Evolutionary conservation across 2,888 invertebrate genomes (phyloP).

Genomic region (Sarcophaga carnaria): DNA sequence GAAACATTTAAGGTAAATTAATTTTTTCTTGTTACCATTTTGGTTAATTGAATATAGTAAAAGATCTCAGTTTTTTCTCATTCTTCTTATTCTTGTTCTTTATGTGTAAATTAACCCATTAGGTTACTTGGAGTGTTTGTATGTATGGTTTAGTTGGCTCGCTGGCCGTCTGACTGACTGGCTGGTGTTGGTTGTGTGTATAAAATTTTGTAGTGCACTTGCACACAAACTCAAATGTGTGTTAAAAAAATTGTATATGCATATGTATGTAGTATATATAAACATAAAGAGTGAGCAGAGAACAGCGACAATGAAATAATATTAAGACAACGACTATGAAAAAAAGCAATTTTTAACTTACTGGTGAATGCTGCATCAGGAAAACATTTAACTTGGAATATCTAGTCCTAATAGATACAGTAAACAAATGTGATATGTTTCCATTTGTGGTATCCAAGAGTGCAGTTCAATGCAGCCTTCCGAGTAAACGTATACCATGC

Average conservation of each 20-base stretch:
- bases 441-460: too few species aligned
- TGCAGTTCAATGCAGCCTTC: too few species aligned
- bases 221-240: constrained; percentile 44
- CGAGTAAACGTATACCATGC: too few species aligned
- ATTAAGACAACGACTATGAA: constrained; percentile 25
- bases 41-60: constrained; percentile 40
- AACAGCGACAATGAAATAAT: constrained; percentile 31
- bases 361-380: constrained; percentile 45
- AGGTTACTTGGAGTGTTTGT: constrained; percentile 48
- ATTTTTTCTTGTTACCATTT: constrained; percentile 59
- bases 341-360: constrained; percentile 43
- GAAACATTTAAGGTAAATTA: constrained; percentile 61
- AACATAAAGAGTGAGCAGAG: constrained; percentile 34
- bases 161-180: not conserved
- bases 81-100: constrained; percentile 52
- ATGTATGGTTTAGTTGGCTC: constrained; percentile 14
- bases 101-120: constrained; percentile 65
- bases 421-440: too few species aligned
- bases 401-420: constrained; percentile 2
- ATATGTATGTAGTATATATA: constrained; percentile 32
- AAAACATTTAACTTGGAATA: constrained; percentile 36
- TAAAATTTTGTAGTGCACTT: constrained; percentile 51
- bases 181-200: constrained; percentile 35
- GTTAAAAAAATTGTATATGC: not conserved
- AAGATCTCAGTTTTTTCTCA: constrained; percentile 52